Conservation (phyloP, 2,797 vertebrate species). For the Acanthiza pusilla region DNA sequence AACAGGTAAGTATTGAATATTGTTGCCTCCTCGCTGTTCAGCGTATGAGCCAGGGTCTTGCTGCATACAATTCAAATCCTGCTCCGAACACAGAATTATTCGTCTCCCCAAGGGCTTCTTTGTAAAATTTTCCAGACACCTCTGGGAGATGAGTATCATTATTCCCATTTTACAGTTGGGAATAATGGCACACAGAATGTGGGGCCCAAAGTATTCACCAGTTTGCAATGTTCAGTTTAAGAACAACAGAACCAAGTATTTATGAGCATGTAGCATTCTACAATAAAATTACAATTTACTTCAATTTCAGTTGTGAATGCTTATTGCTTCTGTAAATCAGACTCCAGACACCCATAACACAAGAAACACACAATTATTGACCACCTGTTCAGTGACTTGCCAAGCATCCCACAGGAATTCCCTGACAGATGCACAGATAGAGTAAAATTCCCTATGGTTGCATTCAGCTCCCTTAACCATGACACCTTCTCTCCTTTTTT, state of each 20-base stretch:
- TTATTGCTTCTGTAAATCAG: slow-evolving; percentile 63
- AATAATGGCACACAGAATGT: background rate
- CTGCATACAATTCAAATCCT: background rate
- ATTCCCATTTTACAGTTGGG: background rate
- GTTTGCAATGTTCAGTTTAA: background rate
- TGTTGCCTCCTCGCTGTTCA: background rate
- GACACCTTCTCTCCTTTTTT: slow-evolving; percentile 39
- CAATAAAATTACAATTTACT: slow-evolving; percentile 58
- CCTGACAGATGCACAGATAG: slow-evolving; percentile 57
- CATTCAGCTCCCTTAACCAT: slow-evolving; percentile 58
- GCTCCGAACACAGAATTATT: background rate
- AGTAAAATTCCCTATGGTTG: slow-evolving; percentile 48
- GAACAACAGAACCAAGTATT: slow-evolving; percentile 35
- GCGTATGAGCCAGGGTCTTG: background rate
- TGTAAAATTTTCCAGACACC: slow-evolving; percentile 6
- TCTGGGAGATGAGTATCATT: background rate
- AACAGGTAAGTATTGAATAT: background rate
- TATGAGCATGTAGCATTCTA: slow-evolving; percentile 33
- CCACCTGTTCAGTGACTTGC: slow-evolving; percentile 63
- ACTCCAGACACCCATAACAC: slow-evolving; percentile 60
- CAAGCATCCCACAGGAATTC: slow-evolving; percentile 49
- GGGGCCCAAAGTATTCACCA: background rate
- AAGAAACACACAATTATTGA: slow-evolving; percentile 66
- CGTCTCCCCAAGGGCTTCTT: background rate
- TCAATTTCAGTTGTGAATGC: slow-evolving; percentile 54